Evolutionary conservation across 1,140 invertebrate genomes (phyloP), one percentile per base, ranked within the genome.

Genomic region (Daktulosphaira vitifoliae): DNA sequence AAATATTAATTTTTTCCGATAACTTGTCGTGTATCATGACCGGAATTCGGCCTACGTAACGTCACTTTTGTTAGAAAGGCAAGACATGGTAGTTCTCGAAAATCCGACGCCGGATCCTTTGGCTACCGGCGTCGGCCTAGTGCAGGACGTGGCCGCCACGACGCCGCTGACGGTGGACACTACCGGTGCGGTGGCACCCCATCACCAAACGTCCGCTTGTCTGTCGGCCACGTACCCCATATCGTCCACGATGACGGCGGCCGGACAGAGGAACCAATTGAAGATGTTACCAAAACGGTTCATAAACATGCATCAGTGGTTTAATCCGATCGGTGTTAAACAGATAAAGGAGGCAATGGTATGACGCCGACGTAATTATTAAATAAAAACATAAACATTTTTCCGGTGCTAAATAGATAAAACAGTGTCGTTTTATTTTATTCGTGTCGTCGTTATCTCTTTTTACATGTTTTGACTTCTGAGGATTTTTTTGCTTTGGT

Each of bases 201-300:
- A 62, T 46, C 56, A 62, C 23, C 56, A 48, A 25, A 9, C 46
- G 8, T 20, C 65, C 18, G 49, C 13, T 23, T 54, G 44, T 26
- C 54, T 29, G 65, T 59, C 38, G 18, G 67, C 53, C 48, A 67
- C 33, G 48, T 65, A 64, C 15, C 52, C 26, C 33, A 68, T 62
- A 33, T 52, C 48, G 51, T 66, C 67, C 38, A 65, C 39, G 37
- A 67, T 48, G 15, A 53, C 51, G 23, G 51, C 50, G n/a, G 20
- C 46, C 16, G 49, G 33, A 13, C 66, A 46, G 25, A 71, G 20
- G 68, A 66, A 70, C 85, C 87, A 69, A 80, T 33, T 90, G 73
- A 92, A 92, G 81, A 83, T 91, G 77, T 79, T 90, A 74, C 87
- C 88, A 71, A 91, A 92, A 78, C 81, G 88, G 70, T 91, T 88